Evolutionary conservation across 2,797 vertebrate genomes (phyloP).

Genomic region (Darevskia mixta): DNA sequence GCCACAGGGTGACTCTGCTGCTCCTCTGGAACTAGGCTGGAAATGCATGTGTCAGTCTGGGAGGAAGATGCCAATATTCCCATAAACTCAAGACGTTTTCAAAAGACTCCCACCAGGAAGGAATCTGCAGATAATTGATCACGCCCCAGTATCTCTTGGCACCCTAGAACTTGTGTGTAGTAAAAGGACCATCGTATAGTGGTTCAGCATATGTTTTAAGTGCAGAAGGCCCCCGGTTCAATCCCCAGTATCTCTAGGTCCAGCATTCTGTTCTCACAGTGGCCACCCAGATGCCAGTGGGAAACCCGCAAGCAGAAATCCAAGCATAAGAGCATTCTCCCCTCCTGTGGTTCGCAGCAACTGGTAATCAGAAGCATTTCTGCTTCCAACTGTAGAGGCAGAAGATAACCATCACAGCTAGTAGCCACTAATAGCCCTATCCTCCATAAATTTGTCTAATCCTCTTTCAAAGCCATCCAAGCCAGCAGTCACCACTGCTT

Average conservation of each 20-base stretch:
- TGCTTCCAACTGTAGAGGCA: too few relatives aligned
- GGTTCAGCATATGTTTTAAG: neutral
- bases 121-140: neutral
- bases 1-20: slow-evolving; percentile 45
- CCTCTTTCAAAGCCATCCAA: too few relatives aligned
- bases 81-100: neutral
- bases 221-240: neutral
- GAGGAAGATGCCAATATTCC: neutral
- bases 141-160: neutral
- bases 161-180: neutral
- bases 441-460: too few relatives aligned
- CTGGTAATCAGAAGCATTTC: too few relatives aligned
- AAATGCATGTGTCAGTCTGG: slow-evolving; percentile 4
- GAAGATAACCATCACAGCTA: too few relatives aligned
- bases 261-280: too few relatives aligned
- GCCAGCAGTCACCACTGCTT: too few relatives aligned
- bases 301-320: too few relatives aligned
- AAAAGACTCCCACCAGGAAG: neutral
- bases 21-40: slow-evolving; percentile 16
- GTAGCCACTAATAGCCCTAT: too few relatives aligned
- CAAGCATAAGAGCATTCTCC: too few relatives aligned
- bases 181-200: neutral
- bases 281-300: too few relatives aligned
- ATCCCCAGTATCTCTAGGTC: neutral
- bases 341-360: too few relatives aligned